These are phyloP conservation scores for Ophraella communa DNA, from an alignment of 2,888 invertebrate genomes.

Conservation along the genomic window DNA sequence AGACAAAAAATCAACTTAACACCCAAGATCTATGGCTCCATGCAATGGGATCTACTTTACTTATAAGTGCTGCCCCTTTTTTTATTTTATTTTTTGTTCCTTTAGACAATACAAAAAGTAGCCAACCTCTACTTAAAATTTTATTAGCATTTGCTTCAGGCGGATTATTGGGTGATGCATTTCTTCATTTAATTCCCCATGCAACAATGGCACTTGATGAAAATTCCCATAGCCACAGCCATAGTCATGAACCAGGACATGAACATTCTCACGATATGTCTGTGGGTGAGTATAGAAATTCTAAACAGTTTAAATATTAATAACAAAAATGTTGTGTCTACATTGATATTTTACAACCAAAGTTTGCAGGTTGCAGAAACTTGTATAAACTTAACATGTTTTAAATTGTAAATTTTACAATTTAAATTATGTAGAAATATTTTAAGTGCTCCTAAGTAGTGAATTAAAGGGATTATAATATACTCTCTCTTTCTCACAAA, in stretches of 20 bases:
- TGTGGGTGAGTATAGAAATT: slow-evolving; percentile 60
- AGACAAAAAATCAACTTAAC: slow-evolving; percentile 35
- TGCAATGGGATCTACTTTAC: slow-evolving; percentile 87
- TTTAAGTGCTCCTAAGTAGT: no score
- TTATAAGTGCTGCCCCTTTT: slow-evolving; percentile 95
- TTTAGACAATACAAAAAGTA: slow-evolving; percentile 82
- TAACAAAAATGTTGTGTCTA: no score
- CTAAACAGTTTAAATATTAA: no score
- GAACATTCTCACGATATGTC: slow-evolving; percentile 80
- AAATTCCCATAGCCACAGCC: slow-evolving; percentile 60
- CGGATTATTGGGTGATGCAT: slow-evolving; percentile 96
- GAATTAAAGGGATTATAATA: no score
- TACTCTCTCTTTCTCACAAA: no score
- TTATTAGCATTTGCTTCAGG: slow-evolving; percentile 93
- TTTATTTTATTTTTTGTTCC: slow-evolving; percentile 92
- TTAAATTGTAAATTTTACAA: no score
- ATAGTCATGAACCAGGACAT: slow-evolving; percentile 61
- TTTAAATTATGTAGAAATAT: no score
- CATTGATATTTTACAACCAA: no score
- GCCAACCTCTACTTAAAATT: slow-evolving; percentile 87
- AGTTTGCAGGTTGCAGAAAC: no score
- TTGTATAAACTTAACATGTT: no score
- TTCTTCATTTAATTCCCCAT: slow-evolving; percentile 98
- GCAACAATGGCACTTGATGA: slow-evolving; percentile 72
- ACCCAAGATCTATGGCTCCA: slow-evolving; percentile 70